Conservation (phyloP, 2,888 invertebrate species). For the Leptinotarsa haldemani region DNA sequence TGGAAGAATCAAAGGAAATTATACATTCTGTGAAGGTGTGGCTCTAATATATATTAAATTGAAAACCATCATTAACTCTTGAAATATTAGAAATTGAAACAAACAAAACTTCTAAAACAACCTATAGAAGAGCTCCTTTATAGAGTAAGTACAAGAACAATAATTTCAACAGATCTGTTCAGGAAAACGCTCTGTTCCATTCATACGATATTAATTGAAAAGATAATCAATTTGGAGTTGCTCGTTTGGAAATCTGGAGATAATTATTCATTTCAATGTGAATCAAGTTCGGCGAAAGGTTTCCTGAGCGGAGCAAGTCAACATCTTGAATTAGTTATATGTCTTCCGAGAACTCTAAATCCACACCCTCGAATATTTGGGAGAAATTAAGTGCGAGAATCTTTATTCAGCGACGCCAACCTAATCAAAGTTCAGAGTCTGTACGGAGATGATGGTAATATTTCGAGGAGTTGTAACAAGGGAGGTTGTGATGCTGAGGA, state of each 20-base stretch:
- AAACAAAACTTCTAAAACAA: too few relatives aligned
- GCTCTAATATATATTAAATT: too few relatives aligned
- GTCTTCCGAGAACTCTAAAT: neutral
- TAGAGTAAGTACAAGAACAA: neutral
- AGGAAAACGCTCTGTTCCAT: neutral
- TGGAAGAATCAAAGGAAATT: too few relatives aligned
- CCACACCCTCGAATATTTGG: neutral
- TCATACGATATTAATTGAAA: conserved; percentile 10
- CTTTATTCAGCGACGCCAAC: neutral
- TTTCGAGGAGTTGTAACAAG: neutral
- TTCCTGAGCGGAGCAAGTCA: conserved; percentile 1
- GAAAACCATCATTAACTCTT: too few relatives aligned
- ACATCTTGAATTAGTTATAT: neutral
- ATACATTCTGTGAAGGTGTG: too few relatives aligned
- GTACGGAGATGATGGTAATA: conserved; percentile 2
- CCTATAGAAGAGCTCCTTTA: too few relatives aligned
- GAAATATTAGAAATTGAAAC: too few relatives aligned
- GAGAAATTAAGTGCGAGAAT: conserved; percentile 2
- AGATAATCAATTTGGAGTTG: neutral
- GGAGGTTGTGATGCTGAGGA: neutral
- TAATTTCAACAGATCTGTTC: neutral
- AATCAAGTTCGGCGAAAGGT: neutral
- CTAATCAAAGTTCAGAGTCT: conserved; percentile 2
- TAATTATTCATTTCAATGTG: conserved; percentile 9
- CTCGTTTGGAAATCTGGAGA: conserved; percentile 6